Percentiles rank a stretch among this genome's conserved stretches.
Evolutionary conservation across 2,797 vertebrate species (phyloP).

Genomic region (Pagetopsis macropterus): DNA sequence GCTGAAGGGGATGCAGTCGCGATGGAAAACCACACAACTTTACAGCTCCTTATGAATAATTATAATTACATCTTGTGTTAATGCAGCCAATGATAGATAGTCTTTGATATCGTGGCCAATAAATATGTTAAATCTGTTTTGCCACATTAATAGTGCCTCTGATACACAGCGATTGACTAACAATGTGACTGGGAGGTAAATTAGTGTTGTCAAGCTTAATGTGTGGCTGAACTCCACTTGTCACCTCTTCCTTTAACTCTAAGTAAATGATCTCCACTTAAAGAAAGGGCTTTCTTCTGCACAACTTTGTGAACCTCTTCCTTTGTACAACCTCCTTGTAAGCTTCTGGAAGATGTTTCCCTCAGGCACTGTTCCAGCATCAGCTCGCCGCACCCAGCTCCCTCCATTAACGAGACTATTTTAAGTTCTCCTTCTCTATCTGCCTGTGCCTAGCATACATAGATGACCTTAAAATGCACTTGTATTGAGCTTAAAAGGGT

Average conservation of each 20-base stretch:
- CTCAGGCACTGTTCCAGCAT: conserved; percentile 41
- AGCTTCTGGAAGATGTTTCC: conserved; percentile 36
- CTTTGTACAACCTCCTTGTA: conserved; percentile 25
- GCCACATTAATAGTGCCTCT: conserved; percentile 43
- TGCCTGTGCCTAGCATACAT: conserved; percentile 14
- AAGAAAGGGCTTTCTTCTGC: conserved; percentile 33
- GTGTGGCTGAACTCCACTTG: conserved; percentile 4
- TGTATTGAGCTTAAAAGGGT: conserved; percentile 17
- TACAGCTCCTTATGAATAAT: conserved; percentile 68
- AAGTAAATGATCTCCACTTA: conserved; percentile 21
- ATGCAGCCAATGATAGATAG: conserved; percentile 37
- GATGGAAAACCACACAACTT: conserved; percentile 55
- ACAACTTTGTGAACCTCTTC: conserved; percentile 27
- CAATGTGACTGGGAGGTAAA: conserved; percentile 29
- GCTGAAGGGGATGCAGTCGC: conserved; percentile 35
- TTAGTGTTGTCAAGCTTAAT: conserved; percentile 9
- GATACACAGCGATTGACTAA: conserved; percentile 43
- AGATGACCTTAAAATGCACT: conserved; percentile 10
- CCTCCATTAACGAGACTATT: conserved; percentile 34
- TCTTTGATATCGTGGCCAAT: conserved; percentile 48
- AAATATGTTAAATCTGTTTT: conserved; percentile 67
- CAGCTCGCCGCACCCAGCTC: conserved; percentile 32
- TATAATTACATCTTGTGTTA: conserved; percentile 55
- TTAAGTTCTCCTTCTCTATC: conserved; percentile 12
- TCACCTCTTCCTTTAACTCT: conserved; percentile 35